phyloP scores from a whole-genome alignment of 2,113 vertebrate species.

The Aythya baeri region DNA sequence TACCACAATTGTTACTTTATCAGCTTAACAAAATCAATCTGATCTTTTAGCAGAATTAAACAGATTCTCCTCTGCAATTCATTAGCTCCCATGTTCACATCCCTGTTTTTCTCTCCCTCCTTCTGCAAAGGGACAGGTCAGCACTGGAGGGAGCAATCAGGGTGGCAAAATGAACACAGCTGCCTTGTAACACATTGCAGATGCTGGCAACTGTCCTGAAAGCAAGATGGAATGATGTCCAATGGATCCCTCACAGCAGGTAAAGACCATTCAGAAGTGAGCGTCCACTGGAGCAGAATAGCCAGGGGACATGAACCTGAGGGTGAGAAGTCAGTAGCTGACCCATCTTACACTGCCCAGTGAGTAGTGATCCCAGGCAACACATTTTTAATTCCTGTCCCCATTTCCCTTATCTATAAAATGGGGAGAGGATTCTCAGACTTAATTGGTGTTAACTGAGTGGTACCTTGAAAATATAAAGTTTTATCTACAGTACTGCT shows the following conservation, averaged over 20 bases:
- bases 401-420: not conserved
- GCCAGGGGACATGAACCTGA: accelerated
- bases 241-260: not conserved
- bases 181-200: conserved; percentile 16
- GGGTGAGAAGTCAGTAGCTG: not conserved
- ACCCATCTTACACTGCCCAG: not conserved
- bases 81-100: not conserved
- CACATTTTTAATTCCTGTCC: not conserved
- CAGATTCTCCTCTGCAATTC: not conserved
- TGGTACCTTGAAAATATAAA: not conserved
- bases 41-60: not conserved
- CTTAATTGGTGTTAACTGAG: accelerated
- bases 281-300: not conserved
- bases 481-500: not conserved
- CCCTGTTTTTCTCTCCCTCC: not conserved
- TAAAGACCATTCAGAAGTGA: not conserved
- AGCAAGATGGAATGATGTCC: not conserved
- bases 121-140: not conserved
- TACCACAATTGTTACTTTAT: not conserved
- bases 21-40: not conserved
- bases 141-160: not conserved
- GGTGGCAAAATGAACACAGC: not conserved
- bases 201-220: not conserved
- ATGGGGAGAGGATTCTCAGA: not conserved
- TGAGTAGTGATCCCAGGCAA: not conserved